A percentile compares a stretch with the other conserved stretches of the same genome.
Evolutionary conservation across 1,140 invertebrate species (phyloP).

Genomic region (Musca domestica): DNA sequence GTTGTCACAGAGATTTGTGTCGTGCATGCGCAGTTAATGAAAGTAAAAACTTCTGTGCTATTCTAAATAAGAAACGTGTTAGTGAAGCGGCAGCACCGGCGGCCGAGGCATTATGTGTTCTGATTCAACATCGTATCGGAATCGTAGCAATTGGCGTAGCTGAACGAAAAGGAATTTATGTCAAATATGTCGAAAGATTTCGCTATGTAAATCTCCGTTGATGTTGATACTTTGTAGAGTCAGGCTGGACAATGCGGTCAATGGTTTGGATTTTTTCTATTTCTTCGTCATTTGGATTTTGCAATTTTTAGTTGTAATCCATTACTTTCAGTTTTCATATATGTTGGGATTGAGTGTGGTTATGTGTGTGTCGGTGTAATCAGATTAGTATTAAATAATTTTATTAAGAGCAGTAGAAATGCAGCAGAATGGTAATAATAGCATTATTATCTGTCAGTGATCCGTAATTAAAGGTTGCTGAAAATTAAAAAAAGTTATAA

Average conservation of each 20-base stretch:
- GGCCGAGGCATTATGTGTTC: background rate
- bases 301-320: background rate
- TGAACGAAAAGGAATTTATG: conserved; percentile 8
- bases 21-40: conserved; percentile 5
- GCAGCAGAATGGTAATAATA: too few species aligned
- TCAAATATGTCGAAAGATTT: conserved; percentile 6
- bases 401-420: too few species aligned
- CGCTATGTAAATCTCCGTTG: background rate
- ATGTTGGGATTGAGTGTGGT: too few species aligned
- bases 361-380: too few species aligned
- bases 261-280: background rate
- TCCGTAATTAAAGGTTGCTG: too few species aligned
- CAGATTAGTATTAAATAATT: too few species aligned
- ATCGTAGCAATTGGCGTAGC: background rate
- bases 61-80: background rate
- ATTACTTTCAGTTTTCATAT: too few species aligned
- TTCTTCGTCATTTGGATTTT: background rate
- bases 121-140: background rate
- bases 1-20: conserved; percentile 2
- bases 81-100: background rate
- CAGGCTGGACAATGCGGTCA: background rate
- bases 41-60: conserved; percentile 7
- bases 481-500: too few species aligned
- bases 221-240: background rate
- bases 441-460: too few species aligned